phyloP scores from a whole-genome alignment of 2,113 vertebrate genomes.

The Lamprotornis superbus region DNA sequence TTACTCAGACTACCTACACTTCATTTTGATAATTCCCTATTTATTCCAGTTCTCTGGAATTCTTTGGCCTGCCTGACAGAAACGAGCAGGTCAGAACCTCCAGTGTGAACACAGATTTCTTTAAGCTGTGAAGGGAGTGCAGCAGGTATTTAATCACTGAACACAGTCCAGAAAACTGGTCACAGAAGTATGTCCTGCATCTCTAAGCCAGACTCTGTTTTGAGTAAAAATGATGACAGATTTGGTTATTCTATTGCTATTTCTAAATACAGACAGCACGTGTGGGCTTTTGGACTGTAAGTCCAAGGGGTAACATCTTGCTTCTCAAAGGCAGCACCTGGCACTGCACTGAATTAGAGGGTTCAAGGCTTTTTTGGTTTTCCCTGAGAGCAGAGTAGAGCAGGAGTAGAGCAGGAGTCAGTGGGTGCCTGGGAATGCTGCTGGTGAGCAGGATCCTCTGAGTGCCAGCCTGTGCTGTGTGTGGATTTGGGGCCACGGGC shows the following conservation, averaged over 20 bases:
- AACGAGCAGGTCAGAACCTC: background rate
- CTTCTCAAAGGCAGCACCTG: background rate
- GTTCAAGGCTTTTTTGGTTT: background rate
- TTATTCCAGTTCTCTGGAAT: background rate
- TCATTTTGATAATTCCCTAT: background rate
- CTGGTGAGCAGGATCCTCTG: fast-evolving
- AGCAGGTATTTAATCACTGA: background rate
- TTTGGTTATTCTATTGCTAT: background rate
- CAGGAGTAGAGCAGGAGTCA: background rate
- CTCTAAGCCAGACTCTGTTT: background rate
- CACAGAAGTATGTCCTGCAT: background rate
- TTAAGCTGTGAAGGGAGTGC: background rate
- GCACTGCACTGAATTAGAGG: background rate
- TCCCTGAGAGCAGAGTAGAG: background rate
- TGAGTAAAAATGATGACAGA: background rate
- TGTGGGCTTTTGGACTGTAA: background rate
- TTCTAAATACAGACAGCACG: background rate
- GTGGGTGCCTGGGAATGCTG: fast-evolving
- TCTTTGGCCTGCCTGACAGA: background rate
- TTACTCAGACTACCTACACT: background rate
- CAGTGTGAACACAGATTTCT: fast-evolving
- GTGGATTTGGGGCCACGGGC: background rate
- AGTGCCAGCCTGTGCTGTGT: fast-evolving
- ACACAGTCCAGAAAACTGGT: background rate
- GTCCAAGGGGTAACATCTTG: background rate